A percentile compares a stretch with the other conserved stretches of the same genome.
phyloP scores from a whole-genome alignment of 2,888 invertebrate species.

The Tenthredo scrophulariae region DNA sequence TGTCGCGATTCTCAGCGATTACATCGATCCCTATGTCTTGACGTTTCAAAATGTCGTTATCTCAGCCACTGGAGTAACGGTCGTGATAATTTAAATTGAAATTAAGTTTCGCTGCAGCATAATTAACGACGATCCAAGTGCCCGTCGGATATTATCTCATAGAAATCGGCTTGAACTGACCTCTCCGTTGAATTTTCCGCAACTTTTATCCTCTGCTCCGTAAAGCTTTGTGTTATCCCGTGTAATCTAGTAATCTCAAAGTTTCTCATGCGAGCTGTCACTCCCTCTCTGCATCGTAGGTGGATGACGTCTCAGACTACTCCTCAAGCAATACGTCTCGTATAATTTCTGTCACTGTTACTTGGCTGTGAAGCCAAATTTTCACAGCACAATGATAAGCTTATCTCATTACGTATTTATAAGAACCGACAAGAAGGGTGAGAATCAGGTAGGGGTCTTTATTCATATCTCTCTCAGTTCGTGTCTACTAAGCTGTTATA shows the following conservation, averaged over 20 bases:
- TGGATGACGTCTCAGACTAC: background rate
- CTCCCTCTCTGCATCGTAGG: background rate
- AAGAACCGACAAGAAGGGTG: background rate
- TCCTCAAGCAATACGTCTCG: background rate
- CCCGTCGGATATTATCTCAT: background rate
- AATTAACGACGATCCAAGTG: background rate
- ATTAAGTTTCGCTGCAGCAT: background rate
- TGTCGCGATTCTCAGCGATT: background rate
- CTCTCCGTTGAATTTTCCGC: background rate
- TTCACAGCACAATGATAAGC: background rate
- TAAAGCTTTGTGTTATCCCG: background rate
- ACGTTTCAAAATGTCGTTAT: background rate
- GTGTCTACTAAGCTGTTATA: too few species aligned
- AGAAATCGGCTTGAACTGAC: background rate
- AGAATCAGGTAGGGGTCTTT: background rate
- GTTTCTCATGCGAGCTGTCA: background rate
- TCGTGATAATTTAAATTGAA: too few species aligned
- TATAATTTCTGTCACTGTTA: background rate
- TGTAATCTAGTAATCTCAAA: constrained; percentile 4
- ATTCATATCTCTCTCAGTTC: background rate
- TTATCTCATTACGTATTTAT: constrained; percentile 4
- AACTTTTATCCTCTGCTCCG: background rate
- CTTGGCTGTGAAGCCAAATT: background rate
- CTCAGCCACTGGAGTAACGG: background rate
- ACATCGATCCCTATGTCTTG: background rate